phyloP scores from a whole-genome alignment of 1,140 invertebrate species.

The Lasioglossum albipes region DNA sequence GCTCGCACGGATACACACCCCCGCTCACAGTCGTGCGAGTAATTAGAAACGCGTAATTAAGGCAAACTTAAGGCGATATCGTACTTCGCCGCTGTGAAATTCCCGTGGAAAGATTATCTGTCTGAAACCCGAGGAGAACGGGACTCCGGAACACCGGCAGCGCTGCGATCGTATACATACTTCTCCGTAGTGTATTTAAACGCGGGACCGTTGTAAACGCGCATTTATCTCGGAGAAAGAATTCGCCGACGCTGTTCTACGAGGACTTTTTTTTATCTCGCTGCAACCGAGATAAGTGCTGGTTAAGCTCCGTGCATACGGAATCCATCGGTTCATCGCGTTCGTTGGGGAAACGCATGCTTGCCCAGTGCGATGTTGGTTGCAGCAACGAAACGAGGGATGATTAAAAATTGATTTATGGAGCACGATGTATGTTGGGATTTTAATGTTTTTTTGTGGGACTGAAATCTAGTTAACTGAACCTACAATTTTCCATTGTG shows the following conservation, averaged over 20 bases:
- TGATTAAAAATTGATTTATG: too few relatives aligned
- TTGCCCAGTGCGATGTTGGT: too few relatives aligned
- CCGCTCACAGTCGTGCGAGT: conserved; percentile 12
- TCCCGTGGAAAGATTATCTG: conserved; percentile 7
- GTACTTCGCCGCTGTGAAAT: conserved; percentile 15
- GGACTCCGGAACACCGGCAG: too few relatives aligned
- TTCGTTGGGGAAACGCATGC: too few relatives aligned
- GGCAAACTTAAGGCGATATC: conserved; percentile 33
- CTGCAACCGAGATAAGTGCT: too few relatives aligned
- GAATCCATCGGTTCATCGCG: too few relatives aligned
- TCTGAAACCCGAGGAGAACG: not conserved
- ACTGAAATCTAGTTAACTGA: too few relatives aligned
- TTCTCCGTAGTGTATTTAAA: conserved; percentile 7
- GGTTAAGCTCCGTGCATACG: too few relatives aligned
- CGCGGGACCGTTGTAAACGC: conserved; percentile 4
- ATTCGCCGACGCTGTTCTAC: not conserved
- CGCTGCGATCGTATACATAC: not conserved
- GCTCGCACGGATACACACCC: not conserved
- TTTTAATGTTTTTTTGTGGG: too few relatives aligned
- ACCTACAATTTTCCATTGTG: too few relatives aligned
- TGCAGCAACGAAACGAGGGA: too few relatives aligned
- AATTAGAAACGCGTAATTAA: conserved; percentile 47
- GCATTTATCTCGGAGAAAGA: not conserved
- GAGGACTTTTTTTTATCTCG: not conserved
- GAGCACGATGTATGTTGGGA: too few relatives aligned